Base-by-base conservation (phyloP, 2,797 vertebrate species). In the Myripristis murdjan region DNA sequence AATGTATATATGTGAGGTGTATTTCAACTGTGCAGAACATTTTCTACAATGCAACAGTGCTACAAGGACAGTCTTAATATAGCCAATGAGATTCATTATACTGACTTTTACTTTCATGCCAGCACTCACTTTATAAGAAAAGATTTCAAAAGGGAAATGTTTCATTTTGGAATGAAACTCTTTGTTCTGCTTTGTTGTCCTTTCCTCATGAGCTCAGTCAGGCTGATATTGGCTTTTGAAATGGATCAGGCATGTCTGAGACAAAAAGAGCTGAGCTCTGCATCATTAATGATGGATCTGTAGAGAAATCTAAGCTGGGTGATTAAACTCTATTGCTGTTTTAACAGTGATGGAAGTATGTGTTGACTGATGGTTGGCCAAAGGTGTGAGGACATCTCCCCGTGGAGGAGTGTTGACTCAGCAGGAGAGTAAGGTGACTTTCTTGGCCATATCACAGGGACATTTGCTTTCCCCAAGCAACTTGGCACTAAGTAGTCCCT, bases 331-430 rank as follows among this genome's bases (percentile, higher is more conserved):
- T 54, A 67, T 64, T 22, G 22, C 75, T 56, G 57, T 54, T 77
- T 63, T 70, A 82, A 85, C 70, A 73, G 26, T 63, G 73, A 82
- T 70, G 61, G 64, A 77, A 74, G 81, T 48, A 47, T 37, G 44
- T 83, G 90, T 89, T 84, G 87, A 93, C 75, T 83, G 79, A 74
- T 71, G 49, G 46, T 73, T 86, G 64, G 82, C 74, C 51, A 5
- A 81, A 80, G 83, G 66, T 78, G 70, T 68, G 44, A 77, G 81
- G 84, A 85, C 63, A 57, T 74, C 70, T 64, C 80, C 64, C 53
- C 9, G 15, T 46, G 56, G 39, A 64, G 62, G 53, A 62, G n/a
- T 48, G 85, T 82, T 70, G 77, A 78, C 68, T 85, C 79, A 83
- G 81, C 68, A 55, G 60, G 44, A 65, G 18, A 15, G 9, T 3